Conservation (phyloP, 2,113 vertebrate genomes). For the Hoplias malabaricus region DNA sequence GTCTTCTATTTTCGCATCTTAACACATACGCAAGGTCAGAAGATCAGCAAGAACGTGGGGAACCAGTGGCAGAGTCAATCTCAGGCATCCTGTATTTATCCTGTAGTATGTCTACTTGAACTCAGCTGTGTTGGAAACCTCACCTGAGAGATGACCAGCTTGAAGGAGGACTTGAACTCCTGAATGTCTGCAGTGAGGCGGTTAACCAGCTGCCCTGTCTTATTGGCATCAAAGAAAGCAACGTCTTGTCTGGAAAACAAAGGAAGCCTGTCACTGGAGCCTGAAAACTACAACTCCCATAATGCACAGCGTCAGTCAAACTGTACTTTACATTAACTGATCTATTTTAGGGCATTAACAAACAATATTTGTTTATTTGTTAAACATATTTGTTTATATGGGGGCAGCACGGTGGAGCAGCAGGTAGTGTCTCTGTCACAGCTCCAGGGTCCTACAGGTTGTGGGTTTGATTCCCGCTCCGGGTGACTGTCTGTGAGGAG, state of each 20-base stretch:
- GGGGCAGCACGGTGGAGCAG: too few species aligned
- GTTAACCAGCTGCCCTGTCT: constrained; percentile 88
- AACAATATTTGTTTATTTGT: too few species aligned
- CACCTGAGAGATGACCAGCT: constrained; percentile 90
- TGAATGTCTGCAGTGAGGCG: constrained; percentile 90
- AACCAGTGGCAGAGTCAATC: too few species aligned
- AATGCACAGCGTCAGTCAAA: not conserved
- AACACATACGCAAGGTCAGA: not conserved
- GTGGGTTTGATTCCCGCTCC: too few species aligned
- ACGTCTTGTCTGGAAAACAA: constrained; percentile 82
- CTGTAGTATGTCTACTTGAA: not conserved
- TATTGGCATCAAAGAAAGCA: constrained; percentile 88
- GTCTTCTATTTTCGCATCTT: not conserved
- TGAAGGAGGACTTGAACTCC: constrained; percentile 97
- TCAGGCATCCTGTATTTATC: too few species aligned
- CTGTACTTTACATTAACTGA: too few species aligned
- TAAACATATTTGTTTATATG: too few species aligned
- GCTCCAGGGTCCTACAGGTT: too few species aligned
- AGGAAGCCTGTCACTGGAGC: not conserved
- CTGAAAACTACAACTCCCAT: not conserved
- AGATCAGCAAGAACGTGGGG: not conserved
- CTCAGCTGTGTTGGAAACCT: not conserved
- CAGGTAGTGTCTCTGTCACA: too few species aligned
- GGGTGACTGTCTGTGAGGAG: too few species aligned
- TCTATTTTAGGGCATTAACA: too few species aligned